Evolutionary conservation across 2,888 invertebrate species (phyloP), one percentile per base, ranked within the genome.

Genomic region (Timandra comae): DNA sequence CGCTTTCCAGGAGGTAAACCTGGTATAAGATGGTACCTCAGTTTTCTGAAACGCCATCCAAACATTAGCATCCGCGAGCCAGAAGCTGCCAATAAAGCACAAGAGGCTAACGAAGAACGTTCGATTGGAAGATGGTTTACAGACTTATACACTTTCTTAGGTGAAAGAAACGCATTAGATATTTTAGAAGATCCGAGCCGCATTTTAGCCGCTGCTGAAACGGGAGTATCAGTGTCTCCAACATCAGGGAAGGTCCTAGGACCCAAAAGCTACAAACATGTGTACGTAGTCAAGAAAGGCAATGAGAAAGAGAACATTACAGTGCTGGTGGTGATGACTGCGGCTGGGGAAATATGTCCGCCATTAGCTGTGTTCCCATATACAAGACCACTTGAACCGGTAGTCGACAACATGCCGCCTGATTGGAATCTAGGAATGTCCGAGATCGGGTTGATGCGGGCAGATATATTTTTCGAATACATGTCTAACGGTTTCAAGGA

Each of bases 281-380:
- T 50, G 4, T 48, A 56, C 35, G 9, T 46, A 30, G 41, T 61
- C 25, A 49, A 51, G 22, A 9, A 42, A 23, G 22, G 49, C 2
- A 54, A 50, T 10, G 57, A 59, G 37, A 63, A 62, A 45, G 56
- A 54, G 7, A 52, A 39, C 20, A 6, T 63, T n/a, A 63, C 62
- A 3, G 56, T 60, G 1, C 26, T 62, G 7, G 29, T 56, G 7
- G 41, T 35, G 6, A 50, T 60, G 27, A 36, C 38, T 28, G 63
- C 61, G 5, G 22, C 9, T 40, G 42, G 58, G 2, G 23, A 51
- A 10, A 35, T 52, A 7, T 44, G 38, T 16, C 49, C 49, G 2
- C 46, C 49, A 4, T 26, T 24, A 3, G 37, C 52, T 1, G 43
- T 57, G 1, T 54, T 49, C 21, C 50, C 52, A 12, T 46, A 50